A percentile compares a stretch with the other conserved stretches of the same genome.
Evolutionary conservation across 2,113 vertebrate genomes (phyloP).

Genomic region (Phrynosoma blainvillii): DNA sequence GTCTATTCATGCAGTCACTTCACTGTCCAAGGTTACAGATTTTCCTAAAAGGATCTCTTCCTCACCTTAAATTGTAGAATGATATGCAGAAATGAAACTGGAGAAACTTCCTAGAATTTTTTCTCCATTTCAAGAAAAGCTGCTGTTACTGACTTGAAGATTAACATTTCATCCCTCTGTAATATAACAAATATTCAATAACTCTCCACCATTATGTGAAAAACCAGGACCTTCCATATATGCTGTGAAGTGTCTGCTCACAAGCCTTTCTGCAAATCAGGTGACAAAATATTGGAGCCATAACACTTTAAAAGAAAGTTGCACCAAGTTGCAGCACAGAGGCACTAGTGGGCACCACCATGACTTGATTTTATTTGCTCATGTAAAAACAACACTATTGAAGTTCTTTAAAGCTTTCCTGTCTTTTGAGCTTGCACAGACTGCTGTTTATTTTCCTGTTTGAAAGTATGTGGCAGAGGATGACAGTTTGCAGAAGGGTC

Average conservation of each 20-base stretch:
- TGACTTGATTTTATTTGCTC: conserved; percentile 21
- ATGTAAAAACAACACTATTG: conserved; percentile 50
- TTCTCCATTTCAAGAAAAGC: not conserved
- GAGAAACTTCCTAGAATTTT: not conserved
- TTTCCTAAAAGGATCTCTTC: not conserved
- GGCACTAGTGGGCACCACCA: conserved; percentile 22
- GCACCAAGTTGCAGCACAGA: not conserved
- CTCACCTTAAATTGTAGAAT: not conserved
- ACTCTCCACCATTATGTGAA: not conserved
- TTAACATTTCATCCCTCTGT: not conserved
- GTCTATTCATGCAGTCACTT: not conserved
- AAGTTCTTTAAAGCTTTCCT: conserved; percentile 68
- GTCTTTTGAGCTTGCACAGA: conserved; percentile 64
- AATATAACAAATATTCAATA: not conserved
- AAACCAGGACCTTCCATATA: not conserved
- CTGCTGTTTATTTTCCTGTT: conserved; percentile 87
- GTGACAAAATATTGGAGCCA: not conserved
- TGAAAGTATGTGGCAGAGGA: conserved; percentile 79
- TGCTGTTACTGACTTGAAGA: not conserved
- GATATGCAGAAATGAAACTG: not conserved
- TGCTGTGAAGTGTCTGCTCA: not conserved
- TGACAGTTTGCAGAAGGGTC: conserved; percentile 75
- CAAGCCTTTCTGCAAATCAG: not conserved
- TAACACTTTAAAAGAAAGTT: fast-evolving
- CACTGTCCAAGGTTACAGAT: not conserved